Evolutionary conservation across 2,888 invertebrate species (phyloP), one percentile per base, ranked within the genome.

Genomic region (Andrena bucephala): DNA sequence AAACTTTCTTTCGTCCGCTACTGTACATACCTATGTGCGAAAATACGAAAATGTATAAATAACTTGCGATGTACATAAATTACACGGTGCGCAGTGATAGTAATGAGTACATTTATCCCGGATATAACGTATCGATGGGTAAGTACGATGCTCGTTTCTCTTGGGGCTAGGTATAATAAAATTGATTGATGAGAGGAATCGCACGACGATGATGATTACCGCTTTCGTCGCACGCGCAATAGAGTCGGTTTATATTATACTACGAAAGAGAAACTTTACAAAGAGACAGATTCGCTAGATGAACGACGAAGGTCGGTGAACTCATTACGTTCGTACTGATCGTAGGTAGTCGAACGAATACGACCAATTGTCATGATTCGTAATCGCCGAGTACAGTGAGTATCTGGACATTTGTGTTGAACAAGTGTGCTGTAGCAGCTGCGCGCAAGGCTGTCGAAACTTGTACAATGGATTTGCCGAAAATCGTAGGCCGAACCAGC

Each of bases 261-360:
- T 8, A 8, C 20, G 52, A 8, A n/a, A 10, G 29, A 16, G 16
- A 73, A 52, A 42, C 24, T 36, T 60, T 6, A 16, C 57, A 16
- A 8, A 42, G 50, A 59, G 33, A 42, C 24, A 31, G 24, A 77
- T 27, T 24, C n/a, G 29, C 65, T 7, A 59, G 27, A 31, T 16
- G 65, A 69, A 65, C 16, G 33, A 10, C 62, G 57, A 80, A 80
- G 71, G 70, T 80, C 77, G 20, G 62, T 80, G 77, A 77, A 80
- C 77, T 52, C 71, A 77, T 77, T 80, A 67, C 60, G 65, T 70
- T 71, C 24, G 72, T 16, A 29, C 42, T 68, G 31, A 57, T 52
- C 36, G 75, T 54, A 42, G 48, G 33, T 68, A n/a, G 31, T 31
- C 27, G 48, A 71, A 33, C 80, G 70, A 80, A 80, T 69, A 67